Conservation (phyloP, 92 coral and sea anemone genomes). For the Porites divaricata region DNA sequence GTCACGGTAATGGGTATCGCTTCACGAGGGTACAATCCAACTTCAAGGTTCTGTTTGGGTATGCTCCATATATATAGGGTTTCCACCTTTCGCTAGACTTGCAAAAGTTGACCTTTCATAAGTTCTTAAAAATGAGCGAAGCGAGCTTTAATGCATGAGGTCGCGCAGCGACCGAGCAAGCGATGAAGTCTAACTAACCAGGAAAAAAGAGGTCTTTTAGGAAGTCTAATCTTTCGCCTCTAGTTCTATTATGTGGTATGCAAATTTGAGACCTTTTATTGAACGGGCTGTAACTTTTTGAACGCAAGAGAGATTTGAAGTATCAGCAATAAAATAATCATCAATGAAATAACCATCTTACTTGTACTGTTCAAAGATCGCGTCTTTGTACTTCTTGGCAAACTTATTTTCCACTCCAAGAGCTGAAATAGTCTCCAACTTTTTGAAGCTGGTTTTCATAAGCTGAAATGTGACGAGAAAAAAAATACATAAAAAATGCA, state of each 20-base stretch:
- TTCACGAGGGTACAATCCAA: no score
- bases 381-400: slow-evolving; percentile 80
- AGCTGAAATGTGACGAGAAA: slow-evolving; percentile 11
- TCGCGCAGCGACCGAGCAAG: no score
- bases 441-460: slow-evolving; percentile 66
- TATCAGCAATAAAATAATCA: background rate
- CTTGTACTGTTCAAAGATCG: slow-evolving; percentile 83
- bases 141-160: no score
- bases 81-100: no score
- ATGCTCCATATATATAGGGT: no score
- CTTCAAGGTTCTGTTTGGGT: no score
- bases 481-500: background rate
- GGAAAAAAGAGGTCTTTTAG: no score
- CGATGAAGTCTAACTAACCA: no score
- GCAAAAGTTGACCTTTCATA: no score
- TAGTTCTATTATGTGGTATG: background rate
- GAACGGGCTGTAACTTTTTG: background rate
- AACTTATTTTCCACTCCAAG: slow-evolving; percentile 74
- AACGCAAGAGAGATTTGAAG: background rate
- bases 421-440: slow-evolving; percentile 68
- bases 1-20: no score
- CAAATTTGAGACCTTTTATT: no score
- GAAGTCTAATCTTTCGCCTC: background rate
- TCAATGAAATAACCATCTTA: slow-evolving; percentile 8
- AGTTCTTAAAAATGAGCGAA: no score